Conservation (phyloP, 2,113 vertebrate genomes). For the Ceyx cyanopectus region DNA sequence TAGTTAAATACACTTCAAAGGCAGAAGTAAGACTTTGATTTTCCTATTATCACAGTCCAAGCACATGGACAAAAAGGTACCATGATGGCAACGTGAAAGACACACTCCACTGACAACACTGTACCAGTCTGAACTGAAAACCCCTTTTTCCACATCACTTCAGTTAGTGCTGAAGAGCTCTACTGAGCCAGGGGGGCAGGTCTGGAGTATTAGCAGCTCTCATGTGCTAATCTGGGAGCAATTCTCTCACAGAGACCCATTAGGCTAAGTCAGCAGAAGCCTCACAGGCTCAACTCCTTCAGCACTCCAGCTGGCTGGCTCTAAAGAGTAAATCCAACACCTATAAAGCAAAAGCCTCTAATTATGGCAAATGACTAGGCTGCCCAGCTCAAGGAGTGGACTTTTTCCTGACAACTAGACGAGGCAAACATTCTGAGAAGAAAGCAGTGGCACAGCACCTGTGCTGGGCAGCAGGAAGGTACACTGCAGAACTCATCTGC, state of each 20-base stretch:
- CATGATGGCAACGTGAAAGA: accelerated
- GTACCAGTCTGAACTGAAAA: neutral
- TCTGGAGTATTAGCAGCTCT: neutral
- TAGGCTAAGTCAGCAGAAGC: neutral
- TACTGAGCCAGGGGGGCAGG: neutral
- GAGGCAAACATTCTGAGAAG: neutral
- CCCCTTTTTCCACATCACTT: neutral
- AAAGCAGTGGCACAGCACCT: neutral
- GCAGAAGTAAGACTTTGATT: neutral
- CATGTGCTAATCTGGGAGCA: neutral
- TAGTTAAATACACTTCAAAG: neutral
- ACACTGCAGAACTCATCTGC: neutral
- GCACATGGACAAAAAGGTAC: neutral
- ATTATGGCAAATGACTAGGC: accelerated
- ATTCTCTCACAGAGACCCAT: neutral
- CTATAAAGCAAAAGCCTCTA: neutral
- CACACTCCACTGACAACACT: accelerated
- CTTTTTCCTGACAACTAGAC: neutral
- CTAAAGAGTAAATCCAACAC: neutral
- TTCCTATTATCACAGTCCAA: neutral
- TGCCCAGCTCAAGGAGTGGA: neutral
- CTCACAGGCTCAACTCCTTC: neutral
- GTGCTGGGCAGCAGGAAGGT: neutral
- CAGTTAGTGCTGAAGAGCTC: neutral
- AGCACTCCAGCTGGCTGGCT: neutral